phyloP scores from a whole-genome alignment of 2,888 invertebrate genomes.

The Harpagoxenus sublaevis region DNA sequence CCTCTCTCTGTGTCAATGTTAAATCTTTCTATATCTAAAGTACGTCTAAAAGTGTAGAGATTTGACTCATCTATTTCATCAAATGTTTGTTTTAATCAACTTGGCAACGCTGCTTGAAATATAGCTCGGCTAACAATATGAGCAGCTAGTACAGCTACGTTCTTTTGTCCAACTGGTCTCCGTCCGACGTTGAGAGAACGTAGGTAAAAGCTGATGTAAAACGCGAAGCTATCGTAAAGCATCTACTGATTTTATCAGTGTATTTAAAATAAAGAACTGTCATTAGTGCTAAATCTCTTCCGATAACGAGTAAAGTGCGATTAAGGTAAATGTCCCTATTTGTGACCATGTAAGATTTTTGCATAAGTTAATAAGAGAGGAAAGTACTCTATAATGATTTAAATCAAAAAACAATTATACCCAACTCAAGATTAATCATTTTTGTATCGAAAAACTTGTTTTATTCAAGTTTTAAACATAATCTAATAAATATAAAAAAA shows the following conservation, averaged over 20 bases:
- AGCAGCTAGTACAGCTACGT: background rate
- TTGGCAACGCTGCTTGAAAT: conserved; percentile 18
- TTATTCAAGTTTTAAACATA: too few species aligned
- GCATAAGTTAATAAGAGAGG: too few species aligned
- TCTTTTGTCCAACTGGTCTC: background rate
- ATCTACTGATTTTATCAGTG: background rate
- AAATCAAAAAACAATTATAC: too few species aligned
- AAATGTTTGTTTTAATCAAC: background rate
- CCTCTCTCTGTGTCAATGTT: background rate
- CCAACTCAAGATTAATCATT: too few species aligned
- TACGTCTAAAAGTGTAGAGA: background rate
- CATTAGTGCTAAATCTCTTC: background rate
- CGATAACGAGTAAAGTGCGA: background rate
- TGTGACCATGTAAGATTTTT: too few species aligned
- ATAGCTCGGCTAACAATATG: too few species aligned
- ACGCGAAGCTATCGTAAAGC: too few species aligned
- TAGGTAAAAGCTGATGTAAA: background rate
- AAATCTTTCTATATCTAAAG: background rate
- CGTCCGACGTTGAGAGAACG: background rate
- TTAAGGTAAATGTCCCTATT: too few species aligned
- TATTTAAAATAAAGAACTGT: background rate
- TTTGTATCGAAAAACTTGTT: too few species aligned
- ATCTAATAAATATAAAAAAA: too few species aligned
- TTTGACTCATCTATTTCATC: background rate
- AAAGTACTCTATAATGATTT: too few species aligned